A percentile compares a stretch with the other conserved stretches of the same genome.
These are phyloP conservation scores for Motacilla alba DNA, from an alignment of 2,113 vertebrate genomes.

Conservation along the genomic window DNA sequence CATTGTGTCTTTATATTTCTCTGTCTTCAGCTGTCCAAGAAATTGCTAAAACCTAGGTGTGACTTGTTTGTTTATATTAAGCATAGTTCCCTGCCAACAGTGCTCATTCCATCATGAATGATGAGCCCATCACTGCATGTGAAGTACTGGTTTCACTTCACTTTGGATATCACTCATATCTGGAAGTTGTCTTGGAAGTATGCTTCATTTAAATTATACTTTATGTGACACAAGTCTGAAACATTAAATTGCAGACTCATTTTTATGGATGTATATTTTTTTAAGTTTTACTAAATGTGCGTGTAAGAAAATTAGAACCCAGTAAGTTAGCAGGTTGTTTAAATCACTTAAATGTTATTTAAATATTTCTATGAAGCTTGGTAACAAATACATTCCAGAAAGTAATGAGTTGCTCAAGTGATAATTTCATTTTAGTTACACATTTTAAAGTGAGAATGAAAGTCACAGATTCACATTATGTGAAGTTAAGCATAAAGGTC, in stretches of 20 bases:
- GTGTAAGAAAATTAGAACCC: not conserved
- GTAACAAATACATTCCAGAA: not conserved
- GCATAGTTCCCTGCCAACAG: not conserved
- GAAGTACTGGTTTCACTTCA: not conserved
- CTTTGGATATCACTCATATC: not conserved
- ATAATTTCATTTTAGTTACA: conserved; percentile 8
- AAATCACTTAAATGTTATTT: not conserved
- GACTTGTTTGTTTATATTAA: not conserved
- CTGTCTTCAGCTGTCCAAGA: not conserved
- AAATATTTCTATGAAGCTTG: not conserved
- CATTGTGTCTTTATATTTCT: not conserved
- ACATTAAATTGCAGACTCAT: not conserved
- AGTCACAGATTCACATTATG: not conserved
- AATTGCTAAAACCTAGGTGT: not conserved
- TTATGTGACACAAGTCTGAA: not conserved
- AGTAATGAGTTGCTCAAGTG: not conserved
- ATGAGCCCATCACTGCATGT: not conserved
- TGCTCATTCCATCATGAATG: not conserved
- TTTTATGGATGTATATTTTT: not conserved
- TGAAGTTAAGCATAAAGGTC: conserved; percentile 10
- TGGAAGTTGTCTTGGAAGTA: not conserved
- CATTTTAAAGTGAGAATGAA: conserved; percentile 3
- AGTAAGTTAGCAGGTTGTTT: not conserved
- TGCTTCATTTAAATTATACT: not conserved
- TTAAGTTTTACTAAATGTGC: not conserved